A percentile compares a stretch with the other conserved stretches of the same genome.
These are phyloP conservation scores for Metalampra italica DNA, from an alignment of 2,888 invertebrate genomes.

Conservation along the genomic window DNA sequence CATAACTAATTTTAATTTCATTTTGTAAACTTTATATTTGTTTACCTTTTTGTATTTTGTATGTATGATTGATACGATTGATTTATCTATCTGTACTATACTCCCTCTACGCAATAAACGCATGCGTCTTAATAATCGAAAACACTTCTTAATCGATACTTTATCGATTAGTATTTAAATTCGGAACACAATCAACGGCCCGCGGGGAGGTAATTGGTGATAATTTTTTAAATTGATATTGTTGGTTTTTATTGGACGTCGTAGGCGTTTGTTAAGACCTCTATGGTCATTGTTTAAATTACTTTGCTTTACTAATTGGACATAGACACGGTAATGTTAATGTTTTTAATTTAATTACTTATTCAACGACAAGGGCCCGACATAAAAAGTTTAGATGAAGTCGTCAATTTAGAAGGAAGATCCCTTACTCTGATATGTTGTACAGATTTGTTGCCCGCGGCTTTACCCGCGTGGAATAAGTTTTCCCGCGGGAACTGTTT, in stretches of 20 bases:
- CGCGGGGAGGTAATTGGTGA: constrained; percentile 58
- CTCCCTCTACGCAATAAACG: too few relatives aligned
- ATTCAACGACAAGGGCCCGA: constrained; percentile 3
- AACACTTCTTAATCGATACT: constrained; percentile 12
- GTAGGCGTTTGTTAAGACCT: constrained; percentile 10
- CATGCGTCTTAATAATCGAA: constrained; percentile 36
- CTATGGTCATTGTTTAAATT: constrained; percentile 19
- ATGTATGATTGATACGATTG: too few relatives aligned
- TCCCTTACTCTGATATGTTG: too few relatives aligned
- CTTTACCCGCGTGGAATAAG: too few relatives aligned
- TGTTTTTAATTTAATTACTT: constrained; percentile 16
- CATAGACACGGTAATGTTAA: constrained; percentile 14
- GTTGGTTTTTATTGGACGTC: constrained; percentile 28
- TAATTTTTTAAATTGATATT: constrained; percentile 63
- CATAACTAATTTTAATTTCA: too few relatives aligned
- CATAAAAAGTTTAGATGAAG: too few relatives aligned
- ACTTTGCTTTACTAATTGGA: constrained; percentile 20
- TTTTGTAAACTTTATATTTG: too few relatives aligned
- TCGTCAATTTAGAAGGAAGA: too few relatives aligned
- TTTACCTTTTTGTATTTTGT: too few relatives aligned
- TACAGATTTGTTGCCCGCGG: too few relatives aligned
- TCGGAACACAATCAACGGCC: constrained; percentile 55
- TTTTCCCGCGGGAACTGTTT: too few relatives aligned
- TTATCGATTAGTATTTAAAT: constrained; percentile 62
- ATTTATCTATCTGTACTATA: too few relatives aligned